Conservation (phyloP, 2,113 vertebrate genomes). For the Murina feae region DNA sequence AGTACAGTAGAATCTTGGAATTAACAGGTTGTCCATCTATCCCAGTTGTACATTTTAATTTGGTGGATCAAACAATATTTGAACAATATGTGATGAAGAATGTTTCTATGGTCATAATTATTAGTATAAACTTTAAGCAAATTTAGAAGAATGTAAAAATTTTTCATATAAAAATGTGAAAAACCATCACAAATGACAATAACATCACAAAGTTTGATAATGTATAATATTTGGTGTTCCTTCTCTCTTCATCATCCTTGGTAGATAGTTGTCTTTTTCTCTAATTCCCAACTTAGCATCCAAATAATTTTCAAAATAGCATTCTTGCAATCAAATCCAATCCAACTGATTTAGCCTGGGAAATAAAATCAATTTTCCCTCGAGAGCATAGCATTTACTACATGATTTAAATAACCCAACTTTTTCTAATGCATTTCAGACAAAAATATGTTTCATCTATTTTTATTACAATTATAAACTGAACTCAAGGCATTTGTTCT, state of each 20-base stretch:
- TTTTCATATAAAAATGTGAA: neutral
- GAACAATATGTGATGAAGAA: neutral
- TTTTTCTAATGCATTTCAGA: neutral
- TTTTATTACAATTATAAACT: slow-evolving; percentile 21
- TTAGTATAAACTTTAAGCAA: neutral
- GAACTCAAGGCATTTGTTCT: neutral
- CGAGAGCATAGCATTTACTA: neutral
- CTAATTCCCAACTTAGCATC: neutral
- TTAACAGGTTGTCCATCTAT: neutral
- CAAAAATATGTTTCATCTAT: neutral
- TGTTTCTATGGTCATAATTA: neutral
- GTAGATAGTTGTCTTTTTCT: neutral
- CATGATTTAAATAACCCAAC: neutral
- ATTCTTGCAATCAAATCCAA: neutral
- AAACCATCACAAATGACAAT: neutral
- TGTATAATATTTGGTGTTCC: neutral
- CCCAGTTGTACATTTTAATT: neutral
- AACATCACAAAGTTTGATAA: neutral
- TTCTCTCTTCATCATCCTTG: neutral
- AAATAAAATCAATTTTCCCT: slow-evolving; percentile 14
- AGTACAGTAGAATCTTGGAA: neutral
- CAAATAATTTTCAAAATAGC: neutral
- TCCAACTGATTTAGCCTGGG: neutral
- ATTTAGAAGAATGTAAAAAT: neutral
- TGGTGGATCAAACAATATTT: slow-evolving; percentile 17